Conservation (phyloP, 2,113 vertebrate species). For the Lepus timidus region DNA sequence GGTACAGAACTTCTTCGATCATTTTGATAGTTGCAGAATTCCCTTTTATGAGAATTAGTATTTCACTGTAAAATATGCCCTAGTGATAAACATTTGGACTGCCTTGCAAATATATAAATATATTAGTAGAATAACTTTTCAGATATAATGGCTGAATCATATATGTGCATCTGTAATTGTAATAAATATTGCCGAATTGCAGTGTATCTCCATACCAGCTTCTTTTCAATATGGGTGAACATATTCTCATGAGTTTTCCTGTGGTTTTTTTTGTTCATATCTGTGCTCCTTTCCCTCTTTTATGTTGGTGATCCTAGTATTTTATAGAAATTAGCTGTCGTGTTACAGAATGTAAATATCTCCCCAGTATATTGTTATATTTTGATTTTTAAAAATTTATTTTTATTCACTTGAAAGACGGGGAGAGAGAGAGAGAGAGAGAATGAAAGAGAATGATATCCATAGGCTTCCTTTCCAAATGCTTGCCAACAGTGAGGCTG, state of each 20-base stretch:
- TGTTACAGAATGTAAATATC: neutral
- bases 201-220: neutral
- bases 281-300: neutral
- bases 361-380: neutral
- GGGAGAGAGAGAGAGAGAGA: too few relatives aligned
- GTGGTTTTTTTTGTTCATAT: neutral
- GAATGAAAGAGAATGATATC: too few relatives aligned
- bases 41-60: neutral
- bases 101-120: neutral
- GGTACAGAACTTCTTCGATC: neutral
- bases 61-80: neutral
- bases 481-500: too few relatives aligned
- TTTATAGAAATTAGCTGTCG: neutral
- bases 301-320: neutral
- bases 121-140: neutral
- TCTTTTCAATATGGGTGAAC: neutral
- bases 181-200: too few relatives aligned
- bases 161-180: neutral
- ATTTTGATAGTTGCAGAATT: constrained; percentile 10
- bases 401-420: neutral
- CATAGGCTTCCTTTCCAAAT: too few relatives aligned
- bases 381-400: neutral
- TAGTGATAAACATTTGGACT: neutral
- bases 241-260: neutral
- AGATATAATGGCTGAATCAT: neutral